Percentiles rank a stretch among this genome's conserved stretches.
Conservation (phyloP, 2,113 vertebrate genomes). For the Melanerpes formicivorus region DNA sequence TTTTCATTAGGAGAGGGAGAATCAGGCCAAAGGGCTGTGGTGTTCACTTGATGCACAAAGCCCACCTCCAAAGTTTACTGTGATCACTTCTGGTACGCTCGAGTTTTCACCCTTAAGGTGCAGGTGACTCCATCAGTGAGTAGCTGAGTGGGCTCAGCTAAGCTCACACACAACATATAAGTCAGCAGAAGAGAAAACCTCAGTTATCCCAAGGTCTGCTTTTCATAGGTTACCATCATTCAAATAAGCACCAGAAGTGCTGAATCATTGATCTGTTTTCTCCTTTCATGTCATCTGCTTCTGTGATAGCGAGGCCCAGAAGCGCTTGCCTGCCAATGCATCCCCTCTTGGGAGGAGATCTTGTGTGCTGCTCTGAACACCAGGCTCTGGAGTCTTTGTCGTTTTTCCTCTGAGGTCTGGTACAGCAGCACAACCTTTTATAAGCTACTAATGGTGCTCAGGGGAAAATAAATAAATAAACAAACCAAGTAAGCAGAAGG, state of each 20-base stretch:
- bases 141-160: neutral
- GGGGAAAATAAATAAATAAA: neutral
- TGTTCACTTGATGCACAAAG: neutral
- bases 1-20: neutral
- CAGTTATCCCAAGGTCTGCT: neutral
- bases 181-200: neutral
- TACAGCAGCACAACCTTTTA: neutral
- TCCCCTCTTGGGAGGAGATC: neutral
- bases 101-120: neutral
- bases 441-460: neutral
- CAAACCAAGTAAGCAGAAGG: neutral
- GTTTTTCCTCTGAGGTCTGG: neutral
- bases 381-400: neutral
- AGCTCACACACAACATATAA: neutral
- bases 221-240: neutral
- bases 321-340: neutral
- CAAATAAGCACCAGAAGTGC: neutral
- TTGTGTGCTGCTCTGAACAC: neutral
- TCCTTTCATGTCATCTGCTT: neutral
- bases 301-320: neutral
- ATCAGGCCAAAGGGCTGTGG: neutral
- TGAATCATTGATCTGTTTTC: neutral
- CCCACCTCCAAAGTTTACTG: neutral
- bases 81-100: neutral
- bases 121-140: neutral